Conservation (phyloP, 1,140 invertebrate species). For the Amphibalanus amphitrite region DNA sequence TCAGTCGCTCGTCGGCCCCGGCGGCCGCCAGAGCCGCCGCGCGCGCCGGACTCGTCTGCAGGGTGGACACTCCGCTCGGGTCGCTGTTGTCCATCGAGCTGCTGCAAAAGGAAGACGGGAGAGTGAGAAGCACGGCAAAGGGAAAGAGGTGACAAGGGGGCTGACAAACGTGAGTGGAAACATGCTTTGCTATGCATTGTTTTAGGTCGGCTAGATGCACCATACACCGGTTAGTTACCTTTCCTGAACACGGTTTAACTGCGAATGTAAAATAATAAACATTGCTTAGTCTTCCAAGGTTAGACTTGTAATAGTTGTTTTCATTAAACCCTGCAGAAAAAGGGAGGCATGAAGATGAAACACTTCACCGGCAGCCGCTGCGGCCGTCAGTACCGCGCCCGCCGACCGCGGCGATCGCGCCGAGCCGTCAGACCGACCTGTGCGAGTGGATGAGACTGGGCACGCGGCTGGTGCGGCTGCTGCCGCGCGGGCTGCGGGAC, state of each 20-base stretch:
- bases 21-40: neutral
- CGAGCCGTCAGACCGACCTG: conserved; percentile 19
- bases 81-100: conserved; percentile 4
- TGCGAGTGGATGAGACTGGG: conserved; percentile 27
- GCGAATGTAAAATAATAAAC: neutral
- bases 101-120: neutral
- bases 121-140: too few species aligned
- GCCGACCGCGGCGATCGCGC: neutral
- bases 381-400: neutral
- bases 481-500: conserved; percentile 22
- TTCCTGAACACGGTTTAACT: neutral
- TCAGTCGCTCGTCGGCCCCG: neutral
- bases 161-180: too few species aligned
- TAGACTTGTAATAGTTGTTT: neutral
- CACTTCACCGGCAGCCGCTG: neutral
- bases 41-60: neutral
- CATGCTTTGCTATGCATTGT: too few species aligned
- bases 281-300: neutral
- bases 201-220: too few species aligned
- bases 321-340: neutral
- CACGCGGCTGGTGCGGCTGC: conserved; percentile 23
- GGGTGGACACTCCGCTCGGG: neutral
- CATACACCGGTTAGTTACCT: too few species aligned
- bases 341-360: neutral
- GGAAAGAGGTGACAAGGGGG: too few species aligned